These are phyloP conservation scores for Mylabris phalerata DNA, from an alignment of 1,140 invertebrate genomes.

Conservation along the genomic window DNA sequence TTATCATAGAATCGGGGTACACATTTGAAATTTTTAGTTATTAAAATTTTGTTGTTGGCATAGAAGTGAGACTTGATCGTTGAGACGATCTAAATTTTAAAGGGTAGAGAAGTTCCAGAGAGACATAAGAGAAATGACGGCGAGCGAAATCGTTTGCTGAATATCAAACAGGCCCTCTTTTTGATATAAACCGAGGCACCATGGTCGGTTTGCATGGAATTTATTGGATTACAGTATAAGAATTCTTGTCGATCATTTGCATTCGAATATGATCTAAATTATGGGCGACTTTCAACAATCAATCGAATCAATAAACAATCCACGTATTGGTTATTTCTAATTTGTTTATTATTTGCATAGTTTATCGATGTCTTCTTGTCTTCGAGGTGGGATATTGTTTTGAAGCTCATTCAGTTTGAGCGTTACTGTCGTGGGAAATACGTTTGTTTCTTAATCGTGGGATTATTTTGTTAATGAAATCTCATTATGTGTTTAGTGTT, in stretches of 20 bases:
- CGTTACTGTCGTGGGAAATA: constrained; percentile 24
- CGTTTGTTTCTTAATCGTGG: constrained; percentile 14
- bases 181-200: constrained; percentile 13
- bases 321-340: constrained; percentile 10
- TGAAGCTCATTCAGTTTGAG: constrained; percentile 12
- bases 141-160: constrained; percentile 38
- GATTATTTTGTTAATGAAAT: constrained; percentile 5
- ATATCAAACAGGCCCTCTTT: constrained; percentile 36
- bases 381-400: constrained; percentile 12
- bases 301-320: constrained; percentile 1
- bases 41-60: background rate
- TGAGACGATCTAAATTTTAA: constrained; percentile 37
- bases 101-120: constrained; percentile 35
- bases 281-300: background rate
- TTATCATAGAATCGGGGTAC: too few relatives aligned
- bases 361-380: constrained; percentile 7
- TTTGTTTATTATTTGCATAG: constrained; percentile 12
- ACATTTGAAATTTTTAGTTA: background rate
- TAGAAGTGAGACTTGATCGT: constrained; percentile 24
- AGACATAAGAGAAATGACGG: constrained; percentile 32
- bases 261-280: too few relatives aligned
- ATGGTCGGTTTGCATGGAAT: constrained; percentile 22
- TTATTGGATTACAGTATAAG: constrained; percentile 19
- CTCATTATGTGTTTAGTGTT: constrained; percentile 1
- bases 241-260: background rate